Evolutionary conservation across 2,888 invertebrate genomes (phyloP).

Genomic region (Horisme vitalbata): DNA sequence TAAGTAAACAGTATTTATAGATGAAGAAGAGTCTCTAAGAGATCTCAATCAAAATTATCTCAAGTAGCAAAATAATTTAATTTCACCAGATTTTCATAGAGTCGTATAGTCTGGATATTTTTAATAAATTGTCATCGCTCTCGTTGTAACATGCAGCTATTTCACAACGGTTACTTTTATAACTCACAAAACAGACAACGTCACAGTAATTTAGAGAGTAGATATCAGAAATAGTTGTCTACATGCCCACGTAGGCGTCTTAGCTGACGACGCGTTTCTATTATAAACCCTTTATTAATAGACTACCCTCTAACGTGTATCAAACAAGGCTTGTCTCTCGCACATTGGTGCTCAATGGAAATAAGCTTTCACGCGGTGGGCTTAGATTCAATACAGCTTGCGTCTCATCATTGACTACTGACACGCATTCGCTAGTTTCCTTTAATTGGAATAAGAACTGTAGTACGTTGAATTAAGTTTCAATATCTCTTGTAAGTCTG

Average conservation of each 20-base stretch:
- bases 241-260: slow-evolving; percentile 43
- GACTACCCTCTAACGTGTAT: slow-evolving; percentile 39
- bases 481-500: slow-evolving; percentile 4
- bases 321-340: slow-evolving; percentile 13
- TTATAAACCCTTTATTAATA: slow-evolving; percentile 44
- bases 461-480: slow-evolving; percentile 1
- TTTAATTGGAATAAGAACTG: background rate
- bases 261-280: slow-evolving; percentile 43
- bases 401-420: background rate
- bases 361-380: slow-evolving; percentile 3
- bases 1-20: no score
- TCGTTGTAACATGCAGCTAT: slow-evolving; percentile 10
- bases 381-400: slow-evolving; percentile 3
- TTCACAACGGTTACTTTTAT: slow-evolving; percentile 28
- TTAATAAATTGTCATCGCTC: slow-evolving; percentile 7
- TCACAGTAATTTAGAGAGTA: slow-evolving; percentile 31
- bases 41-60: no score
- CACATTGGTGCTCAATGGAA: slow-evolving; percentile 3
- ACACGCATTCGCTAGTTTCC: background rate
- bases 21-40: no score
- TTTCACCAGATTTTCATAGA: no score
- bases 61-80: no score
- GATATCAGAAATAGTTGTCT: slow-evolving; percentile 40
- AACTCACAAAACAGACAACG: slow-evolving; percentile 28
- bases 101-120: background rate